Evolutionary conservation across 1,140 invertebrate genomes (phyloP).

Genomic region (Aphaenogaster ashmeadi): DNA sequence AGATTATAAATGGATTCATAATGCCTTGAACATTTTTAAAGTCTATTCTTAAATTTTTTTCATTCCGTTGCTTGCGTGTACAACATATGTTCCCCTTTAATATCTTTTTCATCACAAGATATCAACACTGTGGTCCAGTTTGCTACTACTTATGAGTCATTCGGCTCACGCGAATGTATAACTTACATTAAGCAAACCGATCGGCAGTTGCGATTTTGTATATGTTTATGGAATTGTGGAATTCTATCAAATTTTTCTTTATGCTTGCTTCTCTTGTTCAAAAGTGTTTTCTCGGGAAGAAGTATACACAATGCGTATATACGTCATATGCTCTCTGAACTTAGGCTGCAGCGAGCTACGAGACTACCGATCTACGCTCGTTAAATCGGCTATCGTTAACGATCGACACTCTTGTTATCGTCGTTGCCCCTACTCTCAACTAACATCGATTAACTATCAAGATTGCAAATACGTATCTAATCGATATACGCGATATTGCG

Average conservation of each 20-base stretch:
- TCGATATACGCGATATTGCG: not conserved
- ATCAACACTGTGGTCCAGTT: constrained; percentile 25
- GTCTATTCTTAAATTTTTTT: not conserved
- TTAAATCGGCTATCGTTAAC: constrained; percentile 63
- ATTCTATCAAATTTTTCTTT: not conserved
- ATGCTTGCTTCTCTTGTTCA: not conserved
- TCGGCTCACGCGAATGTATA: constrained; percentile 18
- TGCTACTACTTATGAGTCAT: constrained; percentile 31
- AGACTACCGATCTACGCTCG: constrained; percentile 16
- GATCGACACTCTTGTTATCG: constrained; percentile 61
- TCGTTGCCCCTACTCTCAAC: constrained; percentile 9
- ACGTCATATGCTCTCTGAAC: not conserved
- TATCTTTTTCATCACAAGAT: constrained; percentile 33
- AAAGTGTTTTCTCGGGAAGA: not conserved
- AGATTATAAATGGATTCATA: not conserved
- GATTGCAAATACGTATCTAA: constrained; percentile 45
- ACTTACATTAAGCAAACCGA: constrained; percentile 8
- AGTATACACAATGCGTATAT: not conserved
- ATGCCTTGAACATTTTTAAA: not conserved
- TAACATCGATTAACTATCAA: constrained; percentile 26
- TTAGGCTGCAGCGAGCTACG: not conserved
- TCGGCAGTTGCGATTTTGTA: not conserved
- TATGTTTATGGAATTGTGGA: not conserved
- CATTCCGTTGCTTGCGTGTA: not conserved
- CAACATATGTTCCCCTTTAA: constrained; percentile 33